These are phyloP conservation scores for Cichlasoma orientale DNA, from an alignment of 2,797 vertebrate genomes.

Conservation along the genomic window DNA sequence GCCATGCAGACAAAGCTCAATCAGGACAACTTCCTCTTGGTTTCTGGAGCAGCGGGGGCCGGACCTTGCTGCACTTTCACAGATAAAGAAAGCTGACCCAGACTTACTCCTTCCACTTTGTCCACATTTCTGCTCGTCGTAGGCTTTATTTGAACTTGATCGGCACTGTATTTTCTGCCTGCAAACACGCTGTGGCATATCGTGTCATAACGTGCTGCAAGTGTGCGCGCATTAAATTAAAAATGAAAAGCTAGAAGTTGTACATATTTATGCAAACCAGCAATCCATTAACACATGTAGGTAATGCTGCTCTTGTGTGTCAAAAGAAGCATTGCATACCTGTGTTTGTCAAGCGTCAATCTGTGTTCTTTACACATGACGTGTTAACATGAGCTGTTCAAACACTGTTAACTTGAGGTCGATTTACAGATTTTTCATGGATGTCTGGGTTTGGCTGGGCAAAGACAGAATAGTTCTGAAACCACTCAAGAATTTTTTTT, in stretches of 20 bases:
- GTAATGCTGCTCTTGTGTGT: slow-evolving; percentile 20
- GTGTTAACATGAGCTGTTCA: neutral
- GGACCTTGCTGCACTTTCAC: slow-evolving; percentile 24
- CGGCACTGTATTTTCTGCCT: neutral
- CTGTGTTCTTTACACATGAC: neutral
- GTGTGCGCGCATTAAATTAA: neutral
- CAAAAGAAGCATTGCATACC: slow-evolving; percentile 27
- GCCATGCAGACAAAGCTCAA: slow-evolving; percentile 71
- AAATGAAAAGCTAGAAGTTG: neutral
- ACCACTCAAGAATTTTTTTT: neutral
- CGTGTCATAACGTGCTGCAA: neutral
- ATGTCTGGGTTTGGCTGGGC: neutral
- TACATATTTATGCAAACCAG: neutral
- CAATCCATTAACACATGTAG: neutral
- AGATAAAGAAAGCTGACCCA: slow-evolving; percentile 45
- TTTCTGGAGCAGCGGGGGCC: slow-evolving; percentile 48
- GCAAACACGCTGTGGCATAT: neutral
- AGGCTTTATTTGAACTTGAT: neutral
- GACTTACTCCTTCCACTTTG: slow-evolving; percentile 22
- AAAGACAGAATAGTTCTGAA: neutral
- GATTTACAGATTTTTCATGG: neutral
- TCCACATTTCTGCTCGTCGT: neutral
- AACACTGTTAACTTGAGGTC: neutral
- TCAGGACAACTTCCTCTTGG: slow-evolving; percentile 74
- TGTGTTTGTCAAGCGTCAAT: slow-evolving; percentile 20